Evolutionary conservation across 1,140 invertebrate species (phyloP), one percentile per base, ranked within the genome.

Genomic region (Leptopilina clavipes): DNA sequence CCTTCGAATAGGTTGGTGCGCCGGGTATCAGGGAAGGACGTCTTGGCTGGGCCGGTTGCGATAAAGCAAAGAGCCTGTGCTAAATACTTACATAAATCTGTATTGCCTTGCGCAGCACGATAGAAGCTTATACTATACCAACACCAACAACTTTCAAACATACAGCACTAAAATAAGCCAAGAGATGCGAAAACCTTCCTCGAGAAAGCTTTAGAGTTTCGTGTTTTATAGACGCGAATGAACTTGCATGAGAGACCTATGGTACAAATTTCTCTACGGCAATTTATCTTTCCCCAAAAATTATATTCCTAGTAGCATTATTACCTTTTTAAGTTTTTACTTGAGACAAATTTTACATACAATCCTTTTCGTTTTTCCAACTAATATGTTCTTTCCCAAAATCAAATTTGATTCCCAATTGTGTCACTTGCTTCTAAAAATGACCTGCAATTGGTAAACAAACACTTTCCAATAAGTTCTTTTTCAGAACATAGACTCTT

Each of bases 41-140:
- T 87, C 86, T 87, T 85, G 85, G 86, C 88, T 91, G 88, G 87
- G 79, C 84, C 84, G 83, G 82, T 87, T 82, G 89, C 88, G 90
- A 91, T 91, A 91, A 90, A 91, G 90, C 88, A 89, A 89, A 87
- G 87, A 89, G 86, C 88, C 85, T 78, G 88, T 79, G 88, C 88
- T 90, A 90, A 91, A 91, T 90, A 91, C 89, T 90, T 89, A 90
- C 89, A 91, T 91, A 91, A 91, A 91, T 91, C 90, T 91, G 90
- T 90, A 91, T 91, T 91, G 89, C 90, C 86, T 88, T 82, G 78
- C 80, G 75, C 80, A 83, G 77, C 80, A 80, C 77, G 77, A 79
- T 80, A 82, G 82, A 77, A 79, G 80, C 82, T 83, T 83, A 83
- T 73, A 80, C 70, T 75, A 71, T 70, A 73, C 59, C 78, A 72